These are phyloP conservation scores for Sebastes nivosus DNA, from an alignment of 2,797 vertebrate genomes.

Conservation along the genomic window DNA sequence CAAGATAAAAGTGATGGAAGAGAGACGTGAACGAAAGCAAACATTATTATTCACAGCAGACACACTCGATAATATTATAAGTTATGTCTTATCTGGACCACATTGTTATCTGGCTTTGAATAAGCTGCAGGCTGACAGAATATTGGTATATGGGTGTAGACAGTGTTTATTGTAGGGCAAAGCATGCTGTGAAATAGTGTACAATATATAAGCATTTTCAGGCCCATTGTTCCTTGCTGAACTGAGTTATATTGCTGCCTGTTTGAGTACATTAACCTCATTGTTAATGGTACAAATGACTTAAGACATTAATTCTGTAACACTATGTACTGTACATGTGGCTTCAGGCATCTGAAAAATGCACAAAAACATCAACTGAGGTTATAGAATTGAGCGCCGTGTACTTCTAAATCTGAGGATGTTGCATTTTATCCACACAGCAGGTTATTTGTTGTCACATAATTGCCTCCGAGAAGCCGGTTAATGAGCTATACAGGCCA, in stretches of 20 bases:
- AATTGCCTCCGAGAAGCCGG: constrained; percentile 1
- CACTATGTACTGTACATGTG: neutral
- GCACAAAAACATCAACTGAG: neutral
- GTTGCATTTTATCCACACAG: constrained; percentile 9
- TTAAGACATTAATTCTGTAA: neutral
- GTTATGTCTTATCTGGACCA: constrained; percentile 2
- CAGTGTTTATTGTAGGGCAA: neutral
- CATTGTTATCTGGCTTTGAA: constrained; percentile 17
- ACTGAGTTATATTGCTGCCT: neutral
- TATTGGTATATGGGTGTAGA: neutral
- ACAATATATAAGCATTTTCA: neutral
- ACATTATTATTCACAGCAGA: neutral
- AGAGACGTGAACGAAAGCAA: neutral
- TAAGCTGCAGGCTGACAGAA: constrained; percentile 4
- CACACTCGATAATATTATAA: neutral
- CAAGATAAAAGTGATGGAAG: neutral
- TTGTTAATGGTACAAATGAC: neutral
- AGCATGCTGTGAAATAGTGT: neutral
- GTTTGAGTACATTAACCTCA: neutral
- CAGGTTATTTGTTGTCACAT: constrained; percentile 7
- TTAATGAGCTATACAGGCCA: constrained; percentile 23
- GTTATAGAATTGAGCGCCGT: neutral
- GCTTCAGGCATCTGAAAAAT: neutral
- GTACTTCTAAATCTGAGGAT: neutral
- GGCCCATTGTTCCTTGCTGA: neutral